These are phyloP conservation scores for Cryptoleucopteryx plumbea DNA, from an alignment of 2,113 vertebrate species.

Conservation along the genomic window DNA sequence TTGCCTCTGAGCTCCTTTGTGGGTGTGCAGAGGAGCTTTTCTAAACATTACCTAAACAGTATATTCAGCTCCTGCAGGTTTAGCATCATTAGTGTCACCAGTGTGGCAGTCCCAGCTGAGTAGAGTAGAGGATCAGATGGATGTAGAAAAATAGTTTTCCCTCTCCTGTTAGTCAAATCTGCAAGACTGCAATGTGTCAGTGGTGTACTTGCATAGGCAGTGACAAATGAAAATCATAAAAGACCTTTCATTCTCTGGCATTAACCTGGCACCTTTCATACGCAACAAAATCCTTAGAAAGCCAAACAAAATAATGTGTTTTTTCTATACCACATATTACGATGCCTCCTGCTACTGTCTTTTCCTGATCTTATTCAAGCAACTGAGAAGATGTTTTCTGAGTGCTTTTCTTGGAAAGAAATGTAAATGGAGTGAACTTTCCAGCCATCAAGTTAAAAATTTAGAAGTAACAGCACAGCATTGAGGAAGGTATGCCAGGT, in stretches of 20 bases:
- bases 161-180: background rate
- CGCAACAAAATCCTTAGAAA: background rate
- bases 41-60: background rate
- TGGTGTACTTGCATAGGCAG: background rate
- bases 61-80: background rate
- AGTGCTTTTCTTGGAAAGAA: background rate
- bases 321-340: background rate
- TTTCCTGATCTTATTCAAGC: background rate
- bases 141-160: background rate
- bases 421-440: background rate
- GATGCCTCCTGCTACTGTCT: background rate
- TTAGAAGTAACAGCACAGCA: background rate
- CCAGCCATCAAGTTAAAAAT: background rate
- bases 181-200: background rate
- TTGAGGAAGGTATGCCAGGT: background rate
- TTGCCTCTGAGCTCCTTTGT: background rate
- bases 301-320: background rate
- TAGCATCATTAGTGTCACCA: background rate
- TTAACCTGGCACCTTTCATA: background rate
- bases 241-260: background rate
- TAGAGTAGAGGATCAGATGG: background rate
- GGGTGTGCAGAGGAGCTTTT: background rate
- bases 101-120: background rate
- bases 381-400: background rate
- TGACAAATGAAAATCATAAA: background rate